Base-by-base conservation (phyloP, 2,797 vertebrate genomes). In the Glyptemys insculpta region DNA sequence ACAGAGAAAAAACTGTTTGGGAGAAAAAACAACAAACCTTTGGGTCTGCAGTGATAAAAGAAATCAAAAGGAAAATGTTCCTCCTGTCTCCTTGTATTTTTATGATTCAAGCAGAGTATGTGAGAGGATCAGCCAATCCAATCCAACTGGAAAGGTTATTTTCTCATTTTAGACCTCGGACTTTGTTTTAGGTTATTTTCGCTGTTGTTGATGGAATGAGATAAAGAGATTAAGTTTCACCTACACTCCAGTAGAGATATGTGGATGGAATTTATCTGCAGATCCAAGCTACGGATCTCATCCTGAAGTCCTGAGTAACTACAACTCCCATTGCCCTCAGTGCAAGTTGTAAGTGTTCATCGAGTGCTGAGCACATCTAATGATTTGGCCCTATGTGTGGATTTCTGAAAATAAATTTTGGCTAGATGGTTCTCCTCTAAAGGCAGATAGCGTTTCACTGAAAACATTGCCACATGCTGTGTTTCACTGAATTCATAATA, bases 181-280 rank as follows among this genome's bases (percentile, higher is more conserved):
- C 92, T 93, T 87, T 90, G 68, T 92, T 96, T 97, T 85, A 93
- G 62, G 72, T 29, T 94, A 50, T 96, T 96, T 96, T 86, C 95
- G 56, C 34, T 0, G 0, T n/a, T 86, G 85, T 85, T 90, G 93
- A 87, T 83, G 87, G 85, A 95, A 94, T n/a, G 52, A 96, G 87
- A 94, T 93, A 84, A 97, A 89, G 62, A 96, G 85, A 95, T 97
- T 91, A 94, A n/a, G 31, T 95, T 95, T 96, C 49, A 76, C 37
- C 86, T 86, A 90, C 29, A 54, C 72, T 34, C 44, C 25, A 53
- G 31, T 78, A 68, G 83, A 91, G 31, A 87, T 72, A 89, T 57
- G 79, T 83, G 86, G 53, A 90, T 49, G 93, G 84, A 95, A 89
- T 96, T 95, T 79, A 92, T 86, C 91, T 92, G 19, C 8, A 56